A percentile compares a stretch with the other conserved stretches of the same genome.
Conservation (phyloP, 2,888 invertebrate genomes). For the Pinctada fucata region DNA sequence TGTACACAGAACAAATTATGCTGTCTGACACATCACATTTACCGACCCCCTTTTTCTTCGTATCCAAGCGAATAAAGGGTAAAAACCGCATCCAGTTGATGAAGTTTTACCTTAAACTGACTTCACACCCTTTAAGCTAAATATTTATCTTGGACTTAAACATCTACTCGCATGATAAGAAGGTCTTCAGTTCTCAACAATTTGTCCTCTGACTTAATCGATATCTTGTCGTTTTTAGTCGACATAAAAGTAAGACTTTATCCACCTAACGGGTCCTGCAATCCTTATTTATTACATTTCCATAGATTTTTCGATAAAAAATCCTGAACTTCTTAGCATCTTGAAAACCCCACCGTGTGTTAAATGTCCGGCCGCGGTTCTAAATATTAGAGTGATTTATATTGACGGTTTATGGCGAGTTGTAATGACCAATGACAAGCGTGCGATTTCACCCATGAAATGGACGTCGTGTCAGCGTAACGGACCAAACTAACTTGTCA, state of each 20-base stretch:
- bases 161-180: too few species aligned
- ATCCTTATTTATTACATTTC: background rate
- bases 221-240: background rate
- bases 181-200: background rate
- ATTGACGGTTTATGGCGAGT: background rate
- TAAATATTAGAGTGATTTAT: background rate
- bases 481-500: too few species aligned
- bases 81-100: too few species aligned
- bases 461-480: too few species aligned
- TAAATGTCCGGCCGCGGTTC: background rate
- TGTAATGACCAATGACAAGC: background rate
- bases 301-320: background rate
- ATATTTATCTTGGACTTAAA: too few species aligned
- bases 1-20: background rate
- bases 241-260: background rate
- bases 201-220: background rate
- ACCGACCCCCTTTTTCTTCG: background rate
- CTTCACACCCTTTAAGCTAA: too few species aligned
- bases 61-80: too few species aligned
- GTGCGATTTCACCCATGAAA: too few species aligned
- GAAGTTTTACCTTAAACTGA: too few species aligned
- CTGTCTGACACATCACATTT: background rate
- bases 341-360: background rate
- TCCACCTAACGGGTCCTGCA: background rate
- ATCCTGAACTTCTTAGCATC: background rate